These are phyloP conservation scores for Nasonia longicornis DNA, from an alignment of 1,140 invertebrate species.

Conservation along the genomic window DNA sequence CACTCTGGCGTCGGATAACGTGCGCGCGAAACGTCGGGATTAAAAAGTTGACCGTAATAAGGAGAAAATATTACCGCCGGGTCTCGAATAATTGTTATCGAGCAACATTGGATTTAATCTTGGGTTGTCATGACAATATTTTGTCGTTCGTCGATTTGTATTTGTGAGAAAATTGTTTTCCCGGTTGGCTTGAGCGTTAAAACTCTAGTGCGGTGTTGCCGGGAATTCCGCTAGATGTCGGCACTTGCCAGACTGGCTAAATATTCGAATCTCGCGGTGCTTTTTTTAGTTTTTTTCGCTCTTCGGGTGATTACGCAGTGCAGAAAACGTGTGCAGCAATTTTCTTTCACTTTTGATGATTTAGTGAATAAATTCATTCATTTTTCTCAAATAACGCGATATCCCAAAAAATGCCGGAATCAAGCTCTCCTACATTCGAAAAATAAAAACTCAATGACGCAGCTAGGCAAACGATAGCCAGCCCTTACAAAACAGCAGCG, in stretches of 20 bases:
- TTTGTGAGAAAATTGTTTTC: too few relatives aligned
- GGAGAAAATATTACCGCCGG: background rate
- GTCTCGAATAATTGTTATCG: background rate
- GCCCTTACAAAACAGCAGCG: conserved; percentile 46
- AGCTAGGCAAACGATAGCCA: conserved; percentile 41
- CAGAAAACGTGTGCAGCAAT: too few relatives aligned
- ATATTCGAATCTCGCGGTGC: background rate
- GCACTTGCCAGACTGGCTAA: background rate
- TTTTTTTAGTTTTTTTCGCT: background rate
- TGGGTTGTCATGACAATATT: too few relatives aligned
- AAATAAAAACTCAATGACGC: conserved; percentile 1
- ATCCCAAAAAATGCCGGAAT: too few relatives aligned
- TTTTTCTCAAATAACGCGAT: too few relatives aligned
- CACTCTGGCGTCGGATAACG: background rate
- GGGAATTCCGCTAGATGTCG: background rate
- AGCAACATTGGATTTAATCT: background rate
- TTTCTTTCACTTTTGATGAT: too few relatives aligned
- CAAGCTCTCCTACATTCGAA: too few relatives aligned
- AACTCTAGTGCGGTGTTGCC: background rate
- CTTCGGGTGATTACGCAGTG: too few relatives aligned
- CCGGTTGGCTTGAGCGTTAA: too few relatives aligned
- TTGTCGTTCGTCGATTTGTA: background rate
- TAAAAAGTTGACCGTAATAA: too few relatives aligned
- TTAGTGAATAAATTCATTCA: too few relatives aligned
- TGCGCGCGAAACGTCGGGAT: background rate